Base-by-base conservation (phyloP, 1,140 invertebrate species). In the Drosophila tani region DNA sequence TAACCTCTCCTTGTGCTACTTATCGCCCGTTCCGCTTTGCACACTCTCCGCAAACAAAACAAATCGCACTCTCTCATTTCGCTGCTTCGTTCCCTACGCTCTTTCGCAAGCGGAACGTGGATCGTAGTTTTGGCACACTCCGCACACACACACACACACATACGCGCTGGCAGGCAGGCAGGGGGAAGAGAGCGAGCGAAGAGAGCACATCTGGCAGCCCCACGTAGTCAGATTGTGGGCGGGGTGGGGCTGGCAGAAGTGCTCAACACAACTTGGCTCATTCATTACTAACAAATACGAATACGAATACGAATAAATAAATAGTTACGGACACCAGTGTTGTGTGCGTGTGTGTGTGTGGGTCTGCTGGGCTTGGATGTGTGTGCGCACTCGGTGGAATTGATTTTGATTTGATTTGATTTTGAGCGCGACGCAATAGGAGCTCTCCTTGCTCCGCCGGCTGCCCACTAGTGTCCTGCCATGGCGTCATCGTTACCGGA, bases 401-500 rank as follows among this genome's bases (percentile, higher is more conserved):
- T 77, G 75, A 77, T 77, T 77, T 62, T 59, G 62, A 45, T 66
- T 76, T 76, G 43, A 75, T 74, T 84, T 84, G 64, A 83, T 79
- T 81, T 59, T 55, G 67, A 75, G 50, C 69, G 56, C 81, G 46
- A 53, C 68, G 81, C 68, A 80, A 80, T 87, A 70, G 60, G n/a
- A 62, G 21, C 46, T 24, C 49, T 55, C 47, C 32, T 40, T 15
- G 40, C 24, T 46, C 38, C 11, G 41, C 24, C 35, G 12, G 46
- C 15, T 32, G 14, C 15, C 11, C 15, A 12, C 7, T 66, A 69
- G 29, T 62, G 51, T 58, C 66, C 75, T 70, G 68, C 50, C 69
- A 88, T 90, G 85, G 83, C 84, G 83, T 87, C 84, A 84, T 79
- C 77, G 21, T 55, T 75, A 57, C 74, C 74, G 49, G 84, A 88